These are phyloP conservation scores for Seriola rivoliana DNA, from an alignment of 2,113 vertebrate genomes.

Conservation along the genomic window DNA sequence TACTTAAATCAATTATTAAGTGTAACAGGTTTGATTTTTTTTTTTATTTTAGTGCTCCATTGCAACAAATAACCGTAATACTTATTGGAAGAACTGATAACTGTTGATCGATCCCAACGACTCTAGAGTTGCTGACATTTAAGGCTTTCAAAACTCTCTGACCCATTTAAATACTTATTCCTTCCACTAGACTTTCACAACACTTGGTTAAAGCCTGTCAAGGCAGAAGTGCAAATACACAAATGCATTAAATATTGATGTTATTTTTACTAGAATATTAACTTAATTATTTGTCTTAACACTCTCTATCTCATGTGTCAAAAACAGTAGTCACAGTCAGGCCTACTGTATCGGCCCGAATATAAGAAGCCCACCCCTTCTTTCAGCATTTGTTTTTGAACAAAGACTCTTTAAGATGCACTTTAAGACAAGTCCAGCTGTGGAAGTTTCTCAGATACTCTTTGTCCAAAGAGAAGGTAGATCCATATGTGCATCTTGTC, in stretches of 20 bases:
- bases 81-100: background rate
- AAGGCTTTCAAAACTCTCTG: background rate
- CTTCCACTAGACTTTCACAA: background rate
- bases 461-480: background rate
- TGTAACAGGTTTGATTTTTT: background rate
- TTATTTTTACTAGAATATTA: background rate
- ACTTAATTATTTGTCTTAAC: background rate
- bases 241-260: background rate
- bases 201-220: background rate
- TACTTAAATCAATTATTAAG: constrained; percentile 6
- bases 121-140: background rate
- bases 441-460: background rate
- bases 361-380: too few species aligned
- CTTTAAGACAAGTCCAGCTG: background rate
- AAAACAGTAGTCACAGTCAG: too few species aligned
- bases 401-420: background rate
- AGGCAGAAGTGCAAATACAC: background rate
- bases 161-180: background rate
- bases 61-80: background rate
- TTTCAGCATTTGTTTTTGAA: too few species aligned
- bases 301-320: background rate
- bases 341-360: too few species aligned
- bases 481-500: too few species aligned
- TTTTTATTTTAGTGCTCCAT: background rate
- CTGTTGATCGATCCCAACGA: constrained; percentile 1